Evolutionary conservation across 1,140 invertebrate species (phyloP), one percentile per base, ranked within the genome.

Genomic region (Cheumatopsyche charites): DNA sequence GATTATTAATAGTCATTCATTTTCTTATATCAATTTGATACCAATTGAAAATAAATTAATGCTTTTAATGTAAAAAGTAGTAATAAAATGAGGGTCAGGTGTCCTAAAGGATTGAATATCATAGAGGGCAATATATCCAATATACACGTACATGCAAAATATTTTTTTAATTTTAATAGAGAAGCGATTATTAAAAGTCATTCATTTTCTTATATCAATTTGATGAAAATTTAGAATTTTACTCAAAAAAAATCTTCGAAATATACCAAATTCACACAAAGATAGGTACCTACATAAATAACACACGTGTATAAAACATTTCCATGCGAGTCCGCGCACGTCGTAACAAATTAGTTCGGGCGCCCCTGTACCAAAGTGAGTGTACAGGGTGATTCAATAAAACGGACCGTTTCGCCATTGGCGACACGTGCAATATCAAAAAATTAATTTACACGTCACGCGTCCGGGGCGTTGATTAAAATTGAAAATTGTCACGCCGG

Each of bases 311-410:
- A 17, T 47, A 47, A n/a, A n/a, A 47, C 45, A 47, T 47, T n/a
- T 47, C 4, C 45, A 17, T 52, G 47, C n/a, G n/a, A 17, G 15
- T 17, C 19, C 19, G 47, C 47, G 15, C 19, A 19, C 47, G 55
- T 19, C 55, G 13, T 58, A 58, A 58, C 55, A 25, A 58, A 58
- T 58, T 58, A 58, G 17, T 58, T 9, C 12, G 55, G 17, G 55
- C 23, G 19, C 23, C 29, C 29, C 29, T 3, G 3, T 9, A 9
- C 3, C 12, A 58, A 58, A 58, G 29, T 36, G 29, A 36, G 29
- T 36, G 55, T 58, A 58, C 23, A 58, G 55, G 55, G 23, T 58
- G 55, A 58, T 58, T 58, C 55, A 58, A 58, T 58, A 58, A 25
- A 26, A 13, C 55, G 55, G 13, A 25, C 19, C 21, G 55, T 58